Base-by-base conservation (phyloP, 2,888 invertebrate species). In the Trichopoda pennipes region DNA sequence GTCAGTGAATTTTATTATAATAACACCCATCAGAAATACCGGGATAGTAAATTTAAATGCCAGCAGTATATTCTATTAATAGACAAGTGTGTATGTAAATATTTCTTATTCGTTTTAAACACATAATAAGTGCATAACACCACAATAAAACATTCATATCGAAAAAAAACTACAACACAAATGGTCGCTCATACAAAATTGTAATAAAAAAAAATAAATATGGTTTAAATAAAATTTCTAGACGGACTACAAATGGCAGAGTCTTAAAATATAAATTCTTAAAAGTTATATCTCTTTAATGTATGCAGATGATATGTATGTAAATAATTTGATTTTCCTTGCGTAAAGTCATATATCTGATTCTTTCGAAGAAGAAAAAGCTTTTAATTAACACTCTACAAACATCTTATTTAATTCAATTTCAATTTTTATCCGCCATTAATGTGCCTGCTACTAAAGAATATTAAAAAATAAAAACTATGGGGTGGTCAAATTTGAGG, bases 81-180 rank as follows among this genome's bases (percentile, higher is more conserved):
- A 47, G 28, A 6, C 28, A 6, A 4, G 19, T 4, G 2, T 53
- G 23, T 56, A 56, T 35, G 8, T 60, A 38, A 55, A 76, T 58
- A 68, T 49, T 55, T 55, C 55, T 66, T 35, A 70, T 51, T 73
- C 51, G 78, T 66, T 78, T 77, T 64, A 58, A 73, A 68, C 58
- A 72, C 74, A 72, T 53, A 58, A 64, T 61, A 69, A 76, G 17
- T 35, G 49, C 56, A 63, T 56, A 64, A 51, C 56, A 49, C 56
- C 49, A 64, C 58, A 53, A 53, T 32, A 56, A n/a, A 55, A 51
- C 23, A 64, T 64, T 77, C 47, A 63, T 69, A 73, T 77, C 73
- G 51, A 6, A 44, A 70, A 3, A 42, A 17, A 49, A 64, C 64
- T 64, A 56, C 14, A 35, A 56, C 53, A 63, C 44, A 44, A 44